Base-by-base conservation (phyloP, 1,140 invertebrate genomes). In the Stegodyphus mimosarum region DNA sequence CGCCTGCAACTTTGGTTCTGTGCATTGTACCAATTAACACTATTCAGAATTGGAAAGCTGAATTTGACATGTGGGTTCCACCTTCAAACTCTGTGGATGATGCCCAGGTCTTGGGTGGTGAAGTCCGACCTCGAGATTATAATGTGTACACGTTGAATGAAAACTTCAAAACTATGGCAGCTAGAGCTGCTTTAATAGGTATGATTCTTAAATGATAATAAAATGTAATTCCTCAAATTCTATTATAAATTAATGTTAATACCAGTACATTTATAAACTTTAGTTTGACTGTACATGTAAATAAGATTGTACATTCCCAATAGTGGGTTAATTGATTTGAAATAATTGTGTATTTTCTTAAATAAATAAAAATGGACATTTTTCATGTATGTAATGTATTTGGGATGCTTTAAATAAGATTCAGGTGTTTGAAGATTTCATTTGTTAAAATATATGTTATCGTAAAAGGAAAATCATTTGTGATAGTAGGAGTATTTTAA, bases 21-120 rank as follows among this genome's bases (percentile, higher is more conserved):
- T 97, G 97, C 89, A 99, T 99, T 87, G 98, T 99, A 92, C 98
- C 98, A 1, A 99, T 99, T 78, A 99, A 99, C 91, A 99, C 98
- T 3, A 92, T 99, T 76, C 98, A 99, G 91, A 99, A 99, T 92
- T 99, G 98, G 98, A 91, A 97, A 86, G 94, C 95, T 5, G 98
- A 99, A 90, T 99, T 98, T 89, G 98, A 99, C 89, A 96, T 97
- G 94, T 99, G 98, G 97, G 90, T 96, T 71, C 96, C 96, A 6
- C 90, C 92, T 48, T 91, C 91, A 15, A 77, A 87, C 10, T 81
- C 83, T 33, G 88, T 88, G n/a, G 87, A 87, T 64, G 77, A 88
- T 17, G 72, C 88, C 6, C 79, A 87, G 66, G 63, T 89, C 11
- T 74, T 86, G 52, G 75, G 55, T 76, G 87, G 88, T 51, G 73